Base-by-base conservation (phyloP, 2,797 vertebrate genomes). In the Rhinella marina region DNA sequence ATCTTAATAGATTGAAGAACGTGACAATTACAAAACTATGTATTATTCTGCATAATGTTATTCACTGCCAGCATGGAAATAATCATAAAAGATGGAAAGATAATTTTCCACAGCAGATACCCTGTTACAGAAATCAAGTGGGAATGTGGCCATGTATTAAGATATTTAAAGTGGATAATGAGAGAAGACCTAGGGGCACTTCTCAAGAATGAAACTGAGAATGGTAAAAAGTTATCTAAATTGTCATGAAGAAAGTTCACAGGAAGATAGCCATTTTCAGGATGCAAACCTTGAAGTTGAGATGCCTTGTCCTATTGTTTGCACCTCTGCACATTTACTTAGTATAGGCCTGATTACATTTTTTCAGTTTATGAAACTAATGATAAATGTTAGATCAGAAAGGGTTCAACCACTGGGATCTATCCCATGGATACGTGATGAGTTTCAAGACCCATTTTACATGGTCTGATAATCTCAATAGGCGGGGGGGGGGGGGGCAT, bases 1-100 rank as follows among this genome's bases (percentile, higher is more conserved):
- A 83, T 75, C 64, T 86, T 64, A 78, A 79, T 70, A 82, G 62
- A 62, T 86, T 68, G 56, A 64, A 54, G 54, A 21, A 52, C 50
- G 66, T 27, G 72, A 62, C 76, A 80, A 57, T 62, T 79, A 84
- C 50, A 88, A 25, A 84, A 41, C 75, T 54, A 54, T 57, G 75
- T 7, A 77, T 25, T 77, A 70, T 68, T 52, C 72, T 57, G 19
- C 52, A 52, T 59, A 25, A 56, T 50, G 59, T 21, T 23, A 23
- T 70, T 56, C 19, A 16, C 57, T 54, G 29, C 29, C 25, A 19
- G 75, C 27, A 80, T 13, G 76, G 54, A 88, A 7, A 32, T 75
- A 41, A 62, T 56, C 59, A 80, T 17, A 29, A 86, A 41, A 50
- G 17, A 87, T n/a, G 16, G 29, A 83, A 61, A 41, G 73, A 76